Conservation (phyloP, 2,888 invertebrate genomes). For the Tipula confusa region DNA sequence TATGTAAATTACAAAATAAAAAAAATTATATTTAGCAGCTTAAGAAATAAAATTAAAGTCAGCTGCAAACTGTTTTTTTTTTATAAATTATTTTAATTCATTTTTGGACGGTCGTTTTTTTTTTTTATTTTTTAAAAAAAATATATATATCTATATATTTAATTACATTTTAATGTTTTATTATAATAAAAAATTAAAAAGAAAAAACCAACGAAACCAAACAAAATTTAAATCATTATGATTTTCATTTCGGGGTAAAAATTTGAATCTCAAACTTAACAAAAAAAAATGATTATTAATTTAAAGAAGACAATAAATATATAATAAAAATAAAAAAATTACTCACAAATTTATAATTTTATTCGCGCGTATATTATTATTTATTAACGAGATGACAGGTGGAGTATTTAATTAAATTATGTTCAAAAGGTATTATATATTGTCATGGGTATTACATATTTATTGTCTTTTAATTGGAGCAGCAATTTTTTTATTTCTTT, state of each 20-base stretch:
- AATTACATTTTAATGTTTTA: background rate
- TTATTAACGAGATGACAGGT: background rate
- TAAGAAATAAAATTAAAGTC: background rate
- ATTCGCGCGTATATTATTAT: background rate
- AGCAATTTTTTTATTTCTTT: background rate
- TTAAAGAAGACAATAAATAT: background rate
- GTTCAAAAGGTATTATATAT: background rate
- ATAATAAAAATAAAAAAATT: background rate
- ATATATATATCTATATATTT: too few species aligned
- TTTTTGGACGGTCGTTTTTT: background rate
- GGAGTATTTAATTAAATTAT: background rate
- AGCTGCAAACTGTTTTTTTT: background rate
- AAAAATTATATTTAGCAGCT: background rate
- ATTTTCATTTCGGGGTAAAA: background rate
- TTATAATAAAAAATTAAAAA: background rate
- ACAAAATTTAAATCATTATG: background rate
- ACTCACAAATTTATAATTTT: background rate
- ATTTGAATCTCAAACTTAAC: background rate
- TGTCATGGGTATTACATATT: background rate
- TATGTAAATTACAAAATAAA: background rate
- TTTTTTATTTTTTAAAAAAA: background rate
- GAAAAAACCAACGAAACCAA: background rate
- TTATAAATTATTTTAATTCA: background rate
- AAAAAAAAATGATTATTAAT: background rate
- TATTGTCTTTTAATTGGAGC: constrained; percentile 4